Evolutionary conservation across 1,140 invertebrate genomes (phyloP).

Genomic region (Drosophila pruinosa): DNA sequence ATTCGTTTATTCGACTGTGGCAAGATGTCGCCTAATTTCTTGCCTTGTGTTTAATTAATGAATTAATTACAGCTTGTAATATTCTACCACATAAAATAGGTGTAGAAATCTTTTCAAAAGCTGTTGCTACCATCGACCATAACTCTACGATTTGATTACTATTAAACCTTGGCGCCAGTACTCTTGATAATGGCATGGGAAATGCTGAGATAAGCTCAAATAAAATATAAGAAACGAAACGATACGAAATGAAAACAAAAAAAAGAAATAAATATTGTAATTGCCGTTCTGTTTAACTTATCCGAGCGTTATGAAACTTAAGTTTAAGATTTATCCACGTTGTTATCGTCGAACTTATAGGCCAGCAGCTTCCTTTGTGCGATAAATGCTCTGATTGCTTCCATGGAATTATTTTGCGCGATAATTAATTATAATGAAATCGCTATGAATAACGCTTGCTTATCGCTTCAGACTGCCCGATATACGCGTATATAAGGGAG

Average conservation of each 20-base stretch:
- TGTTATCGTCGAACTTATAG: slow-evolving; percentile 36
- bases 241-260: too few species aligned
- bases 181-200: slow-evolving; percentile 25
- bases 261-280: background rate
- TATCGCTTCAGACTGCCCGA: slow-evolving; percentile 30
- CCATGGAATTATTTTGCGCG: slow-evolving; percentile 26
- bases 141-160: slow-evolving; percentile 40
- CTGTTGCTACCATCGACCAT: slow-evolving; percentile 12
- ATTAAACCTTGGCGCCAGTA: slow-evolving; percentile 53
- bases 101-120: slow-evolving; percentile 40
- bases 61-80: slow-evolving; percentile 64
- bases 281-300: background rate
- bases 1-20: slow-evolving; percentile 65
- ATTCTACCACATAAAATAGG: slow-evolving; percentile 21
- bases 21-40: slow-evolving; percentile 77
- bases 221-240: slow-evolving; percentile 2
- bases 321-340: slow-evolving; percentile 17
- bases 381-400: slow-evolving; percentile 57
- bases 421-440: slow-evolving; percentile 41
- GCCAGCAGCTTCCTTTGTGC: slow-evolving; percentile 53
- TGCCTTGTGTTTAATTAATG: slow-evolving; percentile 69
- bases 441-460: slow-evolving; percentile 51
- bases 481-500: background rate
- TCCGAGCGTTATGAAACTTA: slow-evolving; percentile 21
- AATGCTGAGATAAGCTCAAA: slow-evolving; percentile 33